These are phyloP conservation scores for Natator depressus DNA, from an alignment of 2,113 vertebrate species.

Conservation along the genomic window DNA sequence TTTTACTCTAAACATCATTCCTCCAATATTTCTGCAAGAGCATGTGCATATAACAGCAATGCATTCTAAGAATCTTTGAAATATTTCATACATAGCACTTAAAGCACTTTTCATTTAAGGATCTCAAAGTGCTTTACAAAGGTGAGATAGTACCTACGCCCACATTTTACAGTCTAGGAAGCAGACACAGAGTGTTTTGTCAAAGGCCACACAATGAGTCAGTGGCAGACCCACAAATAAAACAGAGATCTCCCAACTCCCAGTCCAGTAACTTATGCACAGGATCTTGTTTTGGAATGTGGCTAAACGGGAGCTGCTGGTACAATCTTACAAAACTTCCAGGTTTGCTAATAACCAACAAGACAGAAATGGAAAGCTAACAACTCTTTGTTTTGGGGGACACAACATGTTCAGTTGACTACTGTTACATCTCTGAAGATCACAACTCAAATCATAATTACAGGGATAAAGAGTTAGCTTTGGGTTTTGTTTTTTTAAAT, in stretches of 20 bases:
- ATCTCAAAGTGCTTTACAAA: neutral
- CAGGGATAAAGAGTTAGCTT: neutral
- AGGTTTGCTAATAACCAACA: neutral
- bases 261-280: neutral
- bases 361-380: neutral
- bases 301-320: neutral
- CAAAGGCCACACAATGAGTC: neutral
- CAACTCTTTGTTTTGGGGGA: neutral
- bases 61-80: neutral
- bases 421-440: neutral
- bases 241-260: fast-evolving
- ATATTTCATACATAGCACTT: neutral
- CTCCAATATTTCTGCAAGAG: neutral
- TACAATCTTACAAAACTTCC: fast-evolving
- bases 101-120: neutral
- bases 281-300: neutral
- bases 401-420: neutral
- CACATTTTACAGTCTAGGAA: neutral
- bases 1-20: neutral
- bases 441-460: neutral
- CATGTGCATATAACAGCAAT: neutral
- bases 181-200: neutral
- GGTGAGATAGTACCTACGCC: too few relatives aligned
- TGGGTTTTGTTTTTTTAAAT: neutral
- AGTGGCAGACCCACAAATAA: neutral